Percentiles rank a stretch among this genome's conserved stretches.
These are phyloP conservation scores for Noctuana brunneofusca DNA, from an alignment of 2,888 invertebrate genomes.

Conservation along the genomic window DNA sequence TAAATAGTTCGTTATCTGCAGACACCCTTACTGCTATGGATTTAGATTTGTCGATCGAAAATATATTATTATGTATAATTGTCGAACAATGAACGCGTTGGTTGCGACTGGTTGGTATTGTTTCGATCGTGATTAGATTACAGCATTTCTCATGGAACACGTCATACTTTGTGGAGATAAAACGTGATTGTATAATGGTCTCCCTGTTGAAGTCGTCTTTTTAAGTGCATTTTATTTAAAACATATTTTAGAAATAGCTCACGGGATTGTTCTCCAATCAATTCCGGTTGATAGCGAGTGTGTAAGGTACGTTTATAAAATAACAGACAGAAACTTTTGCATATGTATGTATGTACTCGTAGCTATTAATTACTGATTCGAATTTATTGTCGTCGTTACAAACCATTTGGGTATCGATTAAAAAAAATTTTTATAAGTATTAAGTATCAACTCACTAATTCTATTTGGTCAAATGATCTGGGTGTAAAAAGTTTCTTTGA, in stretches of 20 bases:
- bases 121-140: slow-evolving; percentile 50
- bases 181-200: slow-evolving; percentile 28
- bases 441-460: not conserved
- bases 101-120: slow-evolving; percentile 50
- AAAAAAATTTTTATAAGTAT: not conserved
- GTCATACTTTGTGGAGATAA: slow-evolving; percentile 42
- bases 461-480: too few relatives aligned
- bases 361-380: too few relatives aligned
- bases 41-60: slow-evolving; percentile 38
- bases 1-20: not conserved
- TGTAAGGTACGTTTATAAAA: too few relatives aligned
- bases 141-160: slow-evolving; percentile 32
- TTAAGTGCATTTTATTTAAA: too few relatives aligned
- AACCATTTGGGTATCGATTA: not conserved
- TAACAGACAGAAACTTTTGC: too few relatives aligned
- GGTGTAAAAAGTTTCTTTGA: not conserved
- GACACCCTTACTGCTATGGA: slow-evolving; percentile 12
- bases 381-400: not conserved
- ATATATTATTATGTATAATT: slow-evolving; percentile 39
- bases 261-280: too few relatives aligned
- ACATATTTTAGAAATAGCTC: too few relatives aligned
- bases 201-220: slow-evolving; percentile 6
- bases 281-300: too few relatives aligned
- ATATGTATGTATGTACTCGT: not conserved
- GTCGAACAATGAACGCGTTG: slow-evolving; percentile 51